These are phyloP conservation scores for Taphrorychus bicolor DNA, from an alignment of 2,888 invertebrate species.

Conservation along the genomic window DNA sequence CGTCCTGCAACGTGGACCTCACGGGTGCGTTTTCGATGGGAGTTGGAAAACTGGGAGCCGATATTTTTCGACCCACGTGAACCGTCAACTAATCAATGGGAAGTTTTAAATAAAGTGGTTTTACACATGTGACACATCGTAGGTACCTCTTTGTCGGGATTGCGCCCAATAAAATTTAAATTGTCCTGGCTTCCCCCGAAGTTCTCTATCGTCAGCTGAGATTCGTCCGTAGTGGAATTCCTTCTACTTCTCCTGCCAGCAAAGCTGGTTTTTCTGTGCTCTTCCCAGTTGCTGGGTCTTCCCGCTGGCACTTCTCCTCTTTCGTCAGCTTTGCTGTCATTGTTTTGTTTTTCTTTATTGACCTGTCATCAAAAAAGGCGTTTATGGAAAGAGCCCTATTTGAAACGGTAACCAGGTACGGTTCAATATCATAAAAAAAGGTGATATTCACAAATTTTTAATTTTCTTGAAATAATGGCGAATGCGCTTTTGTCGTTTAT, in stretches of 20 bases:
- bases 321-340: constrained; percentile 73
- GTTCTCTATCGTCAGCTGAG: constrained; percentile 90
- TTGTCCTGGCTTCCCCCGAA: constrained; percentile 93
- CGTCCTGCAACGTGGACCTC: constrained; percentile 79
- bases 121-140: background rate
- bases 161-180: constrained; percentile 81
- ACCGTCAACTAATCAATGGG: constrained; percentile 54
- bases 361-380: constrained; percentile 53
- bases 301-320: constrained; percentile 76
- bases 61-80: constrained; percentile 63
- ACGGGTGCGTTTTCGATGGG: constrained; percentile 68
- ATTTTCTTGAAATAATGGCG: too few species aligned
- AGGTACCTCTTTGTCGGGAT: constrained; percentile 76
- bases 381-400: background rate
- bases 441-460: background rate
- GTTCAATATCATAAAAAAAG: background rate
- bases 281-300: constrained; percentile 86
- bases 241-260: constrained; percentile 85
- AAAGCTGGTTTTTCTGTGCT: constrained; percentile 72
- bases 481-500: too few species aligned
- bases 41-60: constrained; percentile 62
- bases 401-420: background rate
- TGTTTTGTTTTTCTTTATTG: constrained; percentile 69
- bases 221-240: constrained; percentile 86
- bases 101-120: background rate